Conservation (phyloP, 2,888 invertebrate genomes). For the Malacosoma neustria region DNA sequence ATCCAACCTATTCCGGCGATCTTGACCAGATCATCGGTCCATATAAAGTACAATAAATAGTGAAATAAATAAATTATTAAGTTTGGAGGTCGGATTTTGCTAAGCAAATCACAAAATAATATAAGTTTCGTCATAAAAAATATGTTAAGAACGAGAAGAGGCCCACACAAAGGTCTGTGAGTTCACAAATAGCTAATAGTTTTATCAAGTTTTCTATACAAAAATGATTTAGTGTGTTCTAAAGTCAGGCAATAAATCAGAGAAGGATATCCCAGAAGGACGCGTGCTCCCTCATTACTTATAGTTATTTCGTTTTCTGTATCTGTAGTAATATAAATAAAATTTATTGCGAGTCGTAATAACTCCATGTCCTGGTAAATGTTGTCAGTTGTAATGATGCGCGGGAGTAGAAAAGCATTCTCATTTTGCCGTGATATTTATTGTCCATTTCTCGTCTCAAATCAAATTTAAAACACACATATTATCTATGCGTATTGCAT, state of each 20-base stretch:
- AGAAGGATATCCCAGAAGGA: too few relatives aligned
- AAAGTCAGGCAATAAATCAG: slow-evolving; percentile 69
- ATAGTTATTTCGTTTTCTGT: slow-evolving; percentile 34
- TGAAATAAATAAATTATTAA: neutral
- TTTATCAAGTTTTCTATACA: slow-evolving; percentile 65
- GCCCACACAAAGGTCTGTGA: slow-evolving; percentile 49
- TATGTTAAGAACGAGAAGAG: slow-evolving; percentile 26
- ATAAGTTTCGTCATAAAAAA: slow-evolving; percentile 44
- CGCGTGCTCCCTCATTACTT: slow-evolving; percentile 68
- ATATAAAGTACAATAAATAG: neutral
- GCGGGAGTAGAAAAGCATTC: slow-evolving; percentile 43
- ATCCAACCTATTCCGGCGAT: too few relatives aligned
- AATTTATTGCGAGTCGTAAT: slow-evolving; percentile 44
- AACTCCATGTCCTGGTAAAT: slow-evolving; percentile 70
- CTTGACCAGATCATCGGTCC: too few relatives aligned
- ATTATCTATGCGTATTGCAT: too few relatives aligned
- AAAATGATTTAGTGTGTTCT: slow-evolving; percentile 66
- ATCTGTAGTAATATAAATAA: slow-evolving; percentile 65
- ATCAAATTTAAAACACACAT: too few relatives aligned
- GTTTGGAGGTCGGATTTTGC: slow-evolving; percentile 40
- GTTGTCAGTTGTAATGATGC: slow-evolving; percentile 47
- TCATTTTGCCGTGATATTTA: slow-evolving; percentile 58
- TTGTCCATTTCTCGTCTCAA: slow-evolving; percentile 20
- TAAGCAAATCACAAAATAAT: slow-evolving; percentile 50
- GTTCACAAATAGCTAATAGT: slow-evolving; percentile 69